Conservation (phyloP, 2,113 vertebrate genomes). For the Xiphophorus maculatus region DNA sequence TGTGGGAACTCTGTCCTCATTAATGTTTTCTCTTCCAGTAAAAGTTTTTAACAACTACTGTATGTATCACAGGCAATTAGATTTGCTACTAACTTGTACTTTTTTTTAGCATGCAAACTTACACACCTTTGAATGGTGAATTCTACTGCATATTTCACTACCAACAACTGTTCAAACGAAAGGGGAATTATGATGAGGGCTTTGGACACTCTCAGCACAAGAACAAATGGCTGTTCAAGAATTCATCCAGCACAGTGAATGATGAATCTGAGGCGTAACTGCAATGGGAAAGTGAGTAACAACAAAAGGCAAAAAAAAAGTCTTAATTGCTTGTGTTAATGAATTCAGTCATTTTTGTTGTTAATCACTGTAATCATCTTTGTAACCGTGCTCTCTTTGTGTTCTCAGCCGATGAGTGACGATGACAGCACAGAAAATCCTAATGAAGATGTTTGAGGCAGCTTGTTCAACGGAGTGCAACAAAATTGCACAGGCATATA, state of each 20-base stretch:
- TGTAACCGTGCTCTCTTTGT: constrained; percentile 18
- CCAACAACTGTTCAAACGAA: constrained; percentile 79
- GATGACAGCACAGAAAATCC: constrained; percentile 11
- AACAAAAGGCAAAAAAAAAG: neutral
- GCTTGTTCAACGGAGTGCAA: neutral
- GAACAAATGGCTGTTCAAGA: constrained; percentile 68
- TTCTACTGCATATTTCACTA: constrained; percentile 85
- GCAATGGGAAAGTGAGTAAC: constrained; percentile 28
- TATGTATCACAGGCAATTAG: neutral
- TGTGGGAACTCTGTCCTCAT: neutral
- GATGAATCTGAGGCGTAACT: constrained; percentile 54
- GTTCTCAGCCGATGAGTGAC: constrained; percentile 37
- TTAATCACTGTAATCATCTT: no score
- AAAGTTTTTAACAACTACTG: neutral
- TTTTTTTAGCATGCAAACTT: constrained; percentile 75
- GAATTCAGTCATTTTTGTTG: neutral
- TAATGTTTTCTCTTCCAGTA: neutral
- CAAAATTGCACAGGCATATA: neutral
- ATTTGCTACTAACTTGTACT: constrained; percentile 46
- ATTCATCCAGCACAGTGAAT: neutral
- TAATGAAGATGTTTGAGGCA: constrained; percentile 15
- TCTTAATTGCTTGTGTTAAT: neutral
- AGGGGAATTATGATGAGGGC: constrained; percentile 81
- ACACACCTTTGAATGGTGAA: constrained; percentile 73
- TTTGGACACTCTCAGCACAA: constrained; percentile 81